phyloP scores from a whole-genome alignment of 2,113 vertebrate species.

The Pampusana beccarii region DNA sequence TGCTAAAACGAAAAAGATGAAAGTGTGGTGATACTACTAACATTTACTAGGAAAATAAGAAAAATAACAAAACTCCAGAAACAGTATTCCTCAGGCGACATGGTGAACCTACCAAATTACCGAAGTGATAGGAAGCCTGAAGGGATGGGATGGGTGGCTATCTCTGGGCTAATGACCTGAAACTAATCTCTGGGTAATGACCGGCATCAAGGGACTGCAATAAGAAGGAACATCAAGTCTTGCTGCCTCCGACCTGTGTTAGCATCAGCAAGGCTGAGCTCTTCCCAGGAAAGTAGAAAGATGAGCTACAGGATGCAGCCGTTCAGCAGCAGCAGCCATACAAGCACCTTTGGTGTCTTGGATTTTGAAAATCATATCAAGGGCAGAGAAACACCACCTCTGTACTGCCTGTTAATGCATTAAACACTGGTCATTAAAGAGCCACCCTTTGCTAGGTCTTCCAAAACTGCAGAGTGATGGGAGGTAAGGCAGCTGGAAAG shows the following conservation, averaged over 20 bases:
- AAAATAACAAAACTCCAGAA: background rate
- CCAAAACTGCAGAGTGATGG: background rate
- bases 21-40: background rate
- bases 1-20: background rate
- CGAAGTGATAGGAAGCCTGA: background rate
- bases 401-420: background rate
- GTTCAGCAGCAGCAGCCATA: background rate
- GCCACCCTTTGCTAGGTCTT: background rate
- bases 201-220: background rate
- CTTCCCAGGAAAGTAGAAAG: background rate
- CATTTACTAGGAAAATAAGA: background rate
- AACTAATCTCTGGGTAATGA: background rate
- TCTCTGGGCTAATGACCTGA: background rate
- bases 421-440: background rate
- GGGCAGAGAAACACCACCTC: background rate
- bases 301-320: background rate
- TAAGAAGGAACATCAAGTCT: background rate
- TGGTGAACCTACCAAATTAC: background rate
- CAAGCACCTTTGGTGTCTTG: background rate
- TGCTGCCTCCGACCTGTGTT: fast-evolving
- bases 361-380: background rate
- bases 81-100: background rate
- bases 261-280: background rate
- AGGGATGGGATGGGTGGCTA: background rate
- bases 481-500: background rate